Percentiles rank a stretch among this genome's conserved stretches.
phyloP scores from a whole-genome alignment of 2,888 invertebrate species.

The Agonum fuliginosum region DNA sequence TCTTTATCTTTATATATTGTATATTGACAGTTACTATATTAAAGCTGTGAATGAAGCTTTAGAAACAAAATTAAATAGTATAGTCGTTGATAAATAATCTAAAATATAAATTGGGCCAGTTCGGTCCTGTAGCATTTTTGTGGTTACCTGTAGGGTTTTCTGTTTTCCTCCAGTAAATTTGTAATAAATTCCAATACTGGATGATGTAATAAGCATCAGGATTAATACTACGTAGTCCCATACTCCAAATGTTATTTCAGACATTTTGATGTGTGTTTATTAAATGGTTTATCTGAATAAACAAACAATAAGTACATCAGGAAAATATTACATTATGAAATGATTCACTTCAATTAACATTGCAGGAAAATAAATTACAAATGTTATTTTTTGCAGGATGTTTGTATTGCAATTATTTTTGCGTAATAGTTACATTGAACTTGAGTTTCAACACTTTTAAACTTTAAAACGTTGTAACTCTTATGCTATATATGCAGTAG shows the following conservation, averaged over 20 bases:
- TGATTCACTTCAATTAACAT: too few species aligned
- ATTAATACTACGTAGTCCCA: conserved; percentile 87
- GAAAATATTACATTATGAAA: neutral
- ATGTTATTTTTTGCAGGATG: too few species aligned
- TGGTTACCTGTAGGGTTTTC: conserved; percentile 83
- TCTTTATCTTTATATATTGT: too few species aligned
- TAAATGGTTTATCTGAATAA: neutral
- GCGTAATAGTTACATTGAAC: too few species aligned
- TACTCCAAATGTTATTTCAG: conserved; percentile 73
- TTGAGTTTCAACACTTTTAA: too few species aligned
- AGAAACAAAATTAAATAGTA: too few species aligned
- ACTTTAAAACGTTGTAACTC: too few species aligned
- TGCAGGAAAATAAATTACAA: too few species aligned
- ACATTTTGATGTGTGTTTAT: conserved; percentile 61
- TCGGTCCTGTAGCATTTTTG: neutral
- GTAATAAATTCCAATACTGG: conserved; percentile 88
- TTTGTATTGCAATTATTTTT: too few species aligned
- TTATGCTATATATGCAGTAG: too few species aligned
- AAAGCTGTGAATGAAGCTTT: too few species aligned
- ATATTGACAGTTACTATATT: too few species aligned
- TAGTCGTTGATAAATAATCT: neutral
- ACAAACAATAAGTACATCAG: neutral
- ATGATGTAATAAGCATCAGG: conserved; percentile 81
- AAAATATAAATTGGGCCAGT: neutral
- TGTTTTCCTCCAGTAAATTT: conserved; percentile 90